These are phyloP conservation scores for Delphinapterus leucas DNA, from an alignment of 2,113 vertebrate genomes.

Conservation along the genomic window DNA sequence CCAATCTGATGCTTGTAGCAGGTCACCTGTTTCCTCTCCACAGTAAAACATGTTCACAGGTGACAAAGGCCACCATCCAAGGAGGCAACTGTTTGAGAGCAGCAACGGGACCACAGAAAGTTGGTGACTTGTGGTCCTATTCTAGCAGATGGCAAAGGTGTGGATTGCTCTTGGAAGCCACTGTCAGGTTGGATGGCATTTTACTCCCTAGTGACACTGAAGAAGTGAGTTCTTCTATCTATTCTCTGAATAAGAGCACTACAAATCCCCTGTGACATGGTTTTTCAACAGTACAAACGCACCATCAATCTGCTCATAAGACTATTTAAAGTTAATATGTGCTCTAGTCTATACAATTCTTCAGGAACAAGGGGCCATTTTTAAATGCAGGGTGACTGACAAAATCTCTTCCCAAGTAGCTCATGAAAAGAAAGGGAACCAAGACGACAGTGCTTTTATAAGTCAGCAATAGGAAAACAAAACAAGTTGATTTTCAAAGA, in stretches of 20 bases:
- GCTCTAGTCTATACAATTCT: background rate
- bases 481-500: background rate
- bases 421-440: background rate
- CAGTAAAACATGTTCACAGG: background rate
- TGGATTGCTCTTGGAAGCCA: background rate
- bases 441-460: background rate
- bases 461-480: background rate
- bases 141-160: background rate
- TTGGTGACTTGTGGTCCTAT: background rate
- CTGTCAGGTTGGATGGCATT: background rate
- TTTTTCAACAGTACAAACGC: background rate
- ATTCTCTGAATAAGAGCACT: background rate
- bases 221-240: background rate
- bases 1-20: background rate
- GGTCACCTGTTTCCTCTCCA: background rate
- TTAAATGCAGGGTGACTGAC: background rate
- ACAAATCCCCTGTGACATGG: background rate
- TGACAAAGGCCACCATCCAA: background rate
- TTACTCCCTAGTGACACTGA: background rate
- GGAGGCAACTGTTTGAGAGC: background rate
- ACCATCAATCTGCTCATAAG: background rate
- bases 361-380: background rate
- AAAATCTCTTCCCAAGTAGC: background rate
- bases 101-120: background rate
- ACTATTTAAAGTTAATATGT: background rate